Base-by-base conservation (phyloP, 1,140 invertebrate species). In the Adoxophyes honmai region DNA sequence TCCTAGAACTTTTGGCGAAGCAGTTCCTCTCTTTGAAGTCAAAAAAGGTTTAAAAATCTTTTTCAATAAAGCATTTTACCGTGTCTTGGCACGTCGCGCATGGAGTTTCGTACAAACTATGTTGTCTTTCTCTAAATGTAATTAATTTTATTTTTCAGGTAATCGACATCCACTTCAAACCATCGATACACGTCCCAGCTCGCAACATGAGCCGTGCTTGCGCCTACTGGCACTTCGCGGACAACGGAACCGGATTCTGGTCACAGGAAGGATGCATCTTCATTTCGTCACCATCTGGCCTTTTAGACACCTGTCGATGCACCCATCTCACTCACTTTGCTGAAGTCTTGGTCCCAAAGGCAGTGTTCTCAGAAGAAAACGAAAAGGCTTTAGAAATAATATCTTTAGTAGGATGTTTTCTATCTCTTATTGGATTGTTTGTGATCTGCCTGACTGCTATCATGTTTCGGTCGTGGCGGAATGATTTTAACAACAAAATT, bases 261-360 rank as follows among this genome's bases (percentile, higher is more conserved):
- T 70, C 76, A 10, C 62, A 72, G 34, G 54, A 70, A 21, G 68
- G 75, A 14, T 72, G 78, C 57, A 36, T 54, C 4, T 57, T 60
- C 28, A 54, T 54, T 2, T 52, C 39, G 9, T 51, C 51, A 6
- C 15, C 33, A 3, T 28, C 37, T 1, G 55, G 54, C 38, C 38
- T 48, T 0, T 39, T 76, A 0, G 74, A 79, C 57, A 59, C 60
- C 1, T 81, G 78, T 44, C 51, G 70, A 2, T 79, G 76, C 56
- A 42, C 68, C 54, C 78, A 81, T 52, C 56, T 81, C 11, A 81
- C 78, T 0, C 76, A 80, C 58, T 81, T 81, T 57, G 76, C 76
- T 5, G 64, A 79, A 54, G 55, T 81, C 9, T 52, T 81, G 0
- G 34, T 64, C 34, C 28, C 14, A 0, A 57, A 44, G 13, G 39